Percentiles rank a stretch among this genome's conserved stretches.
phyloP scores from a whole-genome alignment of 2,113 vertebrate genomes.

The Grus americana region DNA sequence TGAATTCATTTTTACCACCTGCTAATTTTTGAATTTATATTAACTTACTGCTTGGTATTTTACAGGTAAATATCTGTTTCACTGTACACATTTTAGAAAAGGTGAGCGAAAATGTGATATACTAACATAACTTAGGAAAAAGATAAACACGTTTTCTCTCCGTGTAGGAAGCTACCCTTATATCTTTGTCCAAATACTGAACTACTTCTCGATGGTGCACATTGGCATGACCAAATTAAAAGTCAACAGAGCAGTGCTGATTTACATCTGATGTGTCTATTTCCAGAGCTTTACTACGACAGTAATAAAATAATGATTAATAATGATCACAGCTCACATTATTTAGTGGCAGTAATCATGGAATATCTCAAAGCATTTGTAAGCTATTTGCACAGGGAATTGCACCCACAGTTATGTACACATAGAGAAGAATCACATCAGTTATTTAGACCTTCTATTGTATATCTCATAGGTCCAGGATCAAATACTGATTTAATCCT shows the following conservation, averaged over 20 bases:
- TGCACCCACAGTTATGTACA: background rate
- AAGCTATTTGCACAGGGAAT: background rate
- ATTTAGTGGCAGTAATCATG: background rate
- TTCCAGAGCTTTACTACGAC: constrained; percentile 15
- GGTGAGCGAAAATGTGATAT: background rate
- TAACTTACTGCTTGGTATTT: background rate
- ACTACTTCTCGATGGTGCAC: background rate
- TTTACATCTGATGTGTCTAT: constrained; percentile 2
- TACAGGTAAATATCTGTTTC: background rate
- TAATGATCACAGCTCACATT: background rate
- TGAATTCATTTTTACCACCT: background rate
- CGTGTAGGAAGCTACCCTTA: background rate
- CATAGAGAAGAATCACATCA: background rate
- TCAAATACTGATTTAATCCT: background rate
- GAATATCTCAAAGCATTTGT: background rate
- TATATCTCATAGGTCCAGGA: background rate
- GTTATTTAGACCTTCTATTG: background rate
- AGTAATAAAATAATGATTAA: constrained; percentile 20
- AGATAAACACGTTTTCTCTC: background rate
- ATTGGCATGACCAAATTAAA: background rate
- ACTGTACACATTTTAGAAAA: background rate
- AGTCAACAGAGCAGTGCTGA: background rate
- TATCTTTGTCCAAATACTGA: background rate
- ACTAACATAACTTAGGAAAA: background rate
- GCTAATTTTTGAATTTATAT: background rate